These are phyloP conservation scores for Ashinkailepas kermadecensis DNA, from an alignment of 2,888 invertebrate genomes.

Conservation along the genomic window DNA sequence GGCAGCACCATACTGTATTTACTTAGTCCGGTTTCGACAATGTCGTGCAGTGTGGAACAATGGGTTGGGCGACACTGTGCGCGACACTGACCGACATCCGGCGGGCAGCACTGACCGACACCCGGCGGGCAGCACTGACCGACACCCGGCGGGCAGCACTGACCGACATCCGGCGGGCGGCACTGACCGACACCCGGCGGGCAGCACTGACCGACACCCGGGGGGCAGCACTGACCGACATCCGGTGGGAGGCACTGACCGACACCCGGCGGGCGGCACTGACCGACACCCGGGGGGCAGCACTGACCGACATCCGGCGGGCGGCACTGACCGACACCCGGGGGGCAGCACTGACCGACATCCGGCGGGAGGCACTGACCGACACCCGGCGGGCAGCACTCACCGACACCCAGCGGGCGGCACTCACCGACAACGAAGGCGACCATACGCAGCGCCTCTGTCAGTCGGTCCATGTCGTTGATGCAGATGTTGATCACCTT, in stretches of 20 bases:
- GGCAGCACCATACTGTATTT: too few species aligned
- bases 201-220: constrained; percentile 35
- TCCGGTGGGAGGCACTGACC: neutral
- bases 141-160: neutral
- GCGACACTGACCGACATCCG: neutral
- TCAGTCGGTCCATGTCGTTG: constrained; percentile 43
- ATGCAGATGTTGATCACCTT: constrained; percentile 42
- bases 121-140: neutral
- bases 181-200: neutral
- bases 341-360: neutral
- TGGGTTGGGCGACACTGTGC: too few species aligned
- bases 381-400: constrained; percentile 16
- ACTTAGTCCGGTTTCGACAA: too few species aligned
- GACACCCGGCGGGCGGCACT: neutral
- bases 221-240: neutral
- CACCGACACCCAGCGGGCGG: too few species aligned
- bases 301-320: neutral
- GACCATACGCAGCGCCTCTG: constrained; percentile 41
- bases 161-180: neutral
- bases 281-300: too few species aligned
- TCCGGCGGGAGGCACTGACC: neutral
- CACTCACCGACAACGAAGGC: constrained; percentile 39
- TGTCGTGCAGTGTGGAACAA: too few species aligned
- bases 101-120: neutral
- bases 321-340: neutral